These are phyloP conservation scores for Tenodera sinensis DNA, from an alignment of 2,888 invertebrate species.

Conservation along the genomic window DNA sequence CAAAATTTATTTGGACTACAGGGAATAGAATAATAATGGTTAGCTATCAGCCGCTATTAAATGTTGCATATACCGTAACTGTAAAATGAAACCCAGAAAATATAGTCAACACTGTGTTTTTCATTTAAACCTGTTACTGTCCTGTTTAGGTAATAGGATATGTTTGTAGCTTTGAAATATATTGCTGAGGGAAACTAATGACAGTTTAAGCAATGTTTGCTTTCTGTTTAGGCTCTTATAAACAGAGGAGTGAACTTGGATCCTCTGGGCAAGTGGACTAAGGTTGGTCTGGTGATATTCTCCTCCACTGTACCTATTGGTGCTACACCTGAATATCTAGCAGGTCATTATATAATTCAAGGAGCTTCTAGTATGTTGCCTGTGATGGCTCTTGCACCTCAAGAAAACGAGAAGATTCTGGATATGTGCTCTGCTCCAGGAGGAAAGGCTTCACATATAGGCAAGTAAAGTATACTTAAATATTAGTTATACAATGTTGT, in stretches of 20 bases:
- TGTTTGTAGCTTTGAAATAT: too few species aligned
- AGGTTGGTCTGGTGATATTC: constrained; percentile 94
- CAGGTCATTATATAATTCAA: constrained; percentile 90
- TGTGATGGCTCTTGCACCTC: constrained; percentile 96
- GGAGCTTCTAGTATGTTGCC: constrained; percentile 96
- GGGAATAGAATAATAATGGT: too few species aligned
- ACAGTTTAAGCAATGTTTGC: constrained; percentile 8
- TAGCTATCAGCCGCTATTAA: too few species aligned
- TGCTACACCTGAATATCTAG: constrained; percentile 98
- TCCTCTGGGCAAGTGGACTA: constrained; percentile 98
- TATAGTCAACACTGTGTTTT: too few species aligned
- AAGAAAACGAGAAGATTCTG: constrained; percentile 88
- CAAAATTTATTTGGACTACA: too few species aligned
- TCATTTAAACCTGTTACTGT: too few species aligned
- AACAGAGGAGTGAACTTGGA: constrained; percentile 97
- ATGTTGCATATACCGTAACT: too few species aligned
- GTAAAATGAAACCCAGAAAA: too few species aligned
- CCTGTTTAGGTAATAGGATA: too few species aligned
- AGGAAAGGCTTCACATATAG: constrained; percentile 96
- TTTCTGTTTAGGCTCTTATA: constrained; percentile 66
- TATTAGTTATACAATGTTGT: too few species aligned
- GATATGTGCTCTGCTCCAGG: constrained; percentile 99
- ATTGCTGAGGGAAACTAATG: background rate
- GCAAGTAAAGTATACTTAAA: constrained; percentile 37
- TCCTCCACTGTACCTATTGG: constrained; percentile 95